These are phyloP conservation scores for Hyposoter didymator DNA, from an alignment of 2,888 invertebrate genomes.

Conservation along the genomic window DNA sequence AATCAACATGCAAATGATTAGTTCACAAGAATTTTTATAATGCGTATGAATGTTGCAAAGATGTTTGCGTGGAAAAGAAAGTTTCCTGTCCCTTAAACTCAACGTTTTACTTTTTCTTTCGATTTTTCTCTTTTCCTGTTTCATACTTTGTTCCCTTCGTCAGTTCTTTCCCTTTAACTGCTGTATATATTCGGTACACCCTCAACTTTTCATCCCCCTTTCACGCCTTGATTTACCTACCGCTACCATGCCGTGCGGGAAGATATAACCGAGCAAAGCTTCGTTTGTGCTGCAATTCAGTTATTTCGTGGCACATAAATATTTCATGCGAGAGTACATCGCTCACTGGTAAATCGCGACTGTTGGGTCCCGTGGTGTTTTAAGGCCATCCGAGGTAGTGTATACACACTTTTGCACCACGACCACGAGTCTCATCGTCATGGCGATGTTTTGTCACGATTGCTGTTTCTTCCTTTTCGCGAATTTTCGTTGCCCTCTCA, in stretches of 20 bases:
- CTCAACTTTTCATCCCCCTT: slow-evolving; percentile 65
- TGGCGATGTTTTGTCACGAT: slow-evolving; percentile 33
- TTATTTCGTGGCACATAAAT: slow-evolving; percentile 78
- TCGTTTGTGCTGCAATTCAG: slow-evolving; percentile 78
- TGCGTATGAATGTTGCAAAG: slow-evolving; percentile 69
- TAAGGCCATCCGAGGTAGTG: slow-evolving; percentile 16
- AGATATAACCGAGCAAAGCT: slow-evolving; percentile 62
- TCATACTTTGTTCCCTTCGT: slow-evolving; percentile 36
- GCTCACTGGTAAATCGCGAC: slow-evolving; percentile 53
- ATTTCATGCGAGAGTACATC: slow-evolving; percentile 74
- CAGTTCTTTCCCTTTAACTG: slow-evolving; percentile 52
- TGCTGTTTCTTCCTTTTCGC: slow-evolving; percentile 65
- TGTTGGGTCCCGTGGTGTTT: slow-evolving; percentile 26
- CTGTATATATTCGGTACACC: slow-evolving; percentile 43
- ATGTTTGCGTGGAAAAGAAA: slow-evolving; percentile 72
- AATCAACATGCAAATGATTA: slow-evolving; percentile 67
- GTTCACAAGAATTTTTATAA: slow-evolving; percentile 77
- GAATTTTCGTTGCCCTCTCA: slow-evolving; percentile 62
- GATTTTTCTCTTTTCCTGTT: slow-evolving; percentile 38
- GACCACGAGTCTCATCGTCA: slow-evolving; percentile 69
- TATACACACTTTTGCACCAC: slow-evolving; percentile 42
- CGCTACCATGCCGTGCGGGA: slow-evolving; percentile 46
- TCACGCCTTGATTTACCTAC: slow-evolving; percentile 73
- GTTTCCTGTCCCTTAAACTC: slow-evolving; percentile 61
- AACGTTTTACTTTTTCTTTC: slow-evolving; percentile 58